phyloP scores from a whole-genome alignment of 1,140 invertebrate genomes.

The Trichonephila clavata region DNA sequence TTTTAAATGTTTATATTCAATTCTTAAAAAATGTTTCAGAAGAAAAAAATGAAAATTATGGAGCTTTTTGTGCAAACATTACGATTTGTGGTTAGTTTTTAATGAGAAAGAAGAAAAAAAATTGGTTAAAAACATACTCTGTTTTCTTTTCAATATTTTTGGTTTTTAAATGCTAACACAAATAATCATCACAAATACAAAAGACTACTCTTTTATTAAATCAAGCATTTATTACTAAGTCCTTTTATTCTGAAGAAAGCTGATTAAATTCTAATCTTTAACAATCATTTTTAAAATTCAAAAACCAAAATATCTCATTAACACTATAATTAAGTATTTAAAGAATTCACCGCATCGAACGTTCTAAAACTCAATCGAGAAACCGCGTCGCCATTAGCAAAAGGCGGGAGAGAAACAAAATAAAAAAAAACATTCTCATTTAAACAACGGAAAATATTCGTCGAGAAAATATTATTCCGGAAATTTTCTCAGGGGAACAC shows the following conservation, averaged over 20 bases:
- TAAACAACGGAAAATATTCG: conserved; percentile 18
- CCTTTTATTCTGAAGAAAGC: not conserved
- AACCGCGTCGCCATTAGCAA: not conserved
- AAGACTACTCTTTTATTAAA: not conserved
- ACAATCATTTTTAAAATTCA: not conserved
- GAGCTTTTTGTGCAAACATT: no score
- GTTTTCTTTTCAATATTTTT: no score
- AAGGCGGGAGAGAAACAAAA: not conserved
- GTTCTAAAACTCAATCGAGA: not conserved
- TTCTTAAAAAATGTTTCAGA: no score
- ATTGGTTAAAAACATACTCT: no score
- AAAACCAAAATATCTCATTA: conserved; percentile 11
- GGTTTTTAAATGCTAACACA: no score
- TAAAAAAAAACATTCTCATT: conserved; percentile 4
- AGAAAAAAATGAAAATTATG: no score
- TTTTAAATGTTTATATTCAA: no score
- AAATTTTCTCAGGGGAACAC: conserved; percentile 23
- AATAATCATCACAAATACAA: not conserved
- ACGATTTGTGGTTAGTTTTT: no score
- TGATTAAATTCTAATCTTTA: not conserved
- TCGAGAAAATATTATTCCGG: conserved; percentile 43
- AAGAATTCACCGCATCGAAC: not conserved
- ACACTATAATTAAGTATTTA: not conserved
- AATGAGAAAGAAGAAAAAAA: no score
- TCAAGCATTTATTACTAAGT: not conserved